phyloP scores from a whole-genome alignment of 2,888 invertebrate genomes.

The Congeria kusceri region DNA sequence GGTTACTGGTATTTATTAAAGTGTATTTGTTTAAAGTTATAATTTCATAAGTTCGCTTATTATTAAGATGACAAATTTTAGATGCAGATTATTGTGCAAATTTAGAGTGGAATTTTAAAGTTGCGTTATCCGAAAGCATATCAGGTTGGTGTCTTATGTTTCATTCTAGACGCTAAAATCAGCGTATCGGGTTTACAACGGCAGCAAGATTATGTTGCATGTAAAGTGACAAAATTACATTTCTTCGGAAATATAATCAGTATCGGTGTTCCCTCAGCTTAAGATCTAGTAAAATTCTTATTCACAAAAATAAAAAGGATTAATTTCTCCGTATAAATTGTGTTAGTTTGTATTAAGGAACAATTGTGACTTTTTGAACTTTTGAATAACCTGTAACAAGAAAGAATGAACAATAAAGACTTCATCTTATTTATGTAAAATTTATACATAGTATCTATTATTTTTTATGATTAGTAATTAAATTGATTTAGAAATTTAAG shows the following conservation, averaged over 20 bases:
- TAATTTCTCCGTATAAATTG: too few species aligned
- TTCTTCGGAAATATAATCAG: conserved; percentile 36
- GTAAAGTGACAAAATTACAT: conserved; percentile 54
- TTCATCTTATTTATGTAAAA: too few species aligned
- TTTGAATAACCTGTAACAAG: too few species aligned
- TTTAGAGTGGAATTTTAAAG: not conserved
- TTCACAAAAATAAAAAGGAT: too few species aligned
- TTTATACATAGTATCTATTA: too few species aligned
- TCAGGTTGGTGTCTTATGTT: conserved; percentile 5
- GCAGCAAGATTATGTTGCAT: conserved; percentile 43
- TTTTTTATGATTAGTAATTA: too few species aligned
- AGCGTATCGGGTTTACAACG: conserved; percentile 34
- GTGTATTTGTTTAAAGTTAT: not conserved
- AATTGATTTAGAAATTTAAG: too few species aligned
- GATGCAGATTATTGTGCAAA: not conserved
- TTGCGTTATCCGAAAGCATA: not conserved
- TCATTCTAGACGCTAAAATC: conserved; percentile 7
- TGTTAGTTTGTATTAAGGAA: too few species aligned
- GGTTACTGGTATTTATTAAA: not conserved
- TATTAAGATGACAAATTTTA: not conserved
- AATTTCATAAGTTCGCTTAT: not conserved
- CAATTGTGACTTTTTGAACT: too few species aligned
- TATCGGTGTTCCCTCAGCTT: not conserved
- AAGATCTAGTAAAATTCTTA: not conserved
- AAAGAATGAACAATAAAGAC: too few species aligned